Base-by-base conservation (phyloP, 2,888 invertebrate genomes). In the Hipparchia semele region DNA sequence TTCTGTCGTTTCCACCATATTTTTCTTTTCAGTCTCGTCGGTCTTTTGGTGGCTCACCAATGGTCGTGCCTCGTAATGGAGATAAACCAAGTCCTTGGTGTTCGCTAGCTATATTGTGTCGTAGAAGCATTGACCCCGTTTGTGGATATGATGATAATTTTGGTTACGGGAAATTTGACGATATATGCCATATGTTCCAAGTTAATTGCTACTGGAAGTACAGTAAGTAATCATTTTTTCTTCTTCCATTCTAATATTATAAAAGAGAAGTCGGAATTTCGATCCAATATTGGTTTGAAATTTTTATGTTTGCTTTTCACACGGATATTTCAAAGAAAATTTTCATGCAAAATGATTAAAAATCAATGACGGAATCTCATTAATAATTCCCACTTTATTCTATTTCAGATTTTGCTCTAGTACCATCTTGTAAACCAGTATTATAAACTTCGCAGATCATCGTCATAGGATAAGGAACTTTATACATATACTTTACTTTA, bases 191-290 rank as follows among this genome's bases (percentile, higher is more conserved):
- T 71, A 84, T 92, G 87, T 71, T 90, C 8, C 83, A 86, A 72
- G 87, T 89, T 1, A 91, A 92, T 74, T 91, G 91, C 74, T 89
- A 87, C 79, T 90, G 87, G 87, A 87, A 87, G 73, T 88, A 87
- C 66, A 87, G 90, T 90, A 80, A 86, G 89, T 85, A 74, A n/a
- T 74, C 0, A 1, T 39, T 71, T n/a, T 62, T 61, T n/a, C 23
- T 13, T 60, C 54, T 53, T 54, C 12, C n/a, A 46, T 53, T 60
- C 39, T 60, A 12, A 2, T 1, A 68, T 39, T 39, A 23, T 23
- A 39, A 39, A 5, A 39, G 39, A 39, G 39, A 39, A 39, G 39
- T 39, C 39, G 39, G 39, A 39, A 39, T 39, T 39, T 39, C 5
- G 39, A 39, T 39, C 39, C 39, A 39, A 39, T 13, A 13, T 2